phyloP scores from a whole-genome alignment of 2,113 vertebrate species.

The Hippolais icterina region DNA sequence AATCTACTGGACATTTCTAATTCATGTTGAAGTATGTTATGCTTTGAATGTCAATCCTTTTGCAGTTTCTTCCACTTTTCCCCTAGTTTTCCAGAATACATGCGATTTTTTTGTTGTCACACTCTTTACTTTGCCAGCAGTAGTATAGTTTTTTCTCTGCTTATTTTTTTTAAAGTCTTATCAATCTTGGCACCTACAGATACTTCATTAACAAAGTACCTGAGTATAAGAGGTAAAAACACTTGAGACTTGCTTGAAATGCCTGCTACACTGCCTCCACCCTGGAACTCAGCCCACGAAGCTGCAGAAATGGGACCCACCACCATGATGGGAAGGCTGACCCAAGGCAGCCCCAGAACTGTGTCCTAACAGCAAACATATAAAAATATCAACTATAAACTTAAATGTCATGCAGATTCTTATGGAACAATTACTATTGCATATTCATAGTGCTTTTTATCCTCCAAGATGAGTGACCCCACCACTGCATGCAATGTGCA shows the following conservation, averaged over 20 bases:
- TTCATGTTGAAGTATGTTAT: neutral
- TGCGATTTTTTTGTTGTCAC: neutral
- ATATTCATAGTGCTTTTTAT: neutral
- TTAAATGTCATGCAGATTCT: neutral
- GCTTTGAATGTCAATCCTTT: neutral
- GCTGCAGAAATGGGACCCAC: neutral
- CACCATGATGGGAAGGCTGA: accelerated
- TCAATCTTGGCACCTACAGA: neutral
- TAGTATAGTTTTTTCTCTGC: neutral
- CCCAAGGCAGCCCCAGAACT: neutral
- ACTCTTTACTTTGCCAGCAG: neutral
- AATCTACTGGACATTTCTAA: neutral
- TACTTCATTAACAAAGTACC: neutral
- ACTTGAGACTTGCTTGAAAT: neutral
- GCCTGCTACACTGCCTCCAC: neutral
- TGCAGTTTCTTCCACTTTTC: neutral
- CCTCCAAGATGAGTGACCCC: neutral
- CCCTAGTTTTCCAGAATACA: neutral
- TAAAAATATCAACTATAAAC: neutral
- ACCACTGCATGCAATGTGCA: neutral
- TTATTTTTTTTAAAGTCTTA: neutral
- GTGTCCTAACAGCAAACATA: neutral
- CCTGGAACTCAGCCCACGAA: neutral
- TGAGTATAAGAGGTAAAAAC: neutral
- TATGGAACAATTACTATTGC: neutral